phyloP scores from a whole-genome alignment of 2,888 invertebrate genomes.

The Stenoptilia bipunctidactyla region DNA sequence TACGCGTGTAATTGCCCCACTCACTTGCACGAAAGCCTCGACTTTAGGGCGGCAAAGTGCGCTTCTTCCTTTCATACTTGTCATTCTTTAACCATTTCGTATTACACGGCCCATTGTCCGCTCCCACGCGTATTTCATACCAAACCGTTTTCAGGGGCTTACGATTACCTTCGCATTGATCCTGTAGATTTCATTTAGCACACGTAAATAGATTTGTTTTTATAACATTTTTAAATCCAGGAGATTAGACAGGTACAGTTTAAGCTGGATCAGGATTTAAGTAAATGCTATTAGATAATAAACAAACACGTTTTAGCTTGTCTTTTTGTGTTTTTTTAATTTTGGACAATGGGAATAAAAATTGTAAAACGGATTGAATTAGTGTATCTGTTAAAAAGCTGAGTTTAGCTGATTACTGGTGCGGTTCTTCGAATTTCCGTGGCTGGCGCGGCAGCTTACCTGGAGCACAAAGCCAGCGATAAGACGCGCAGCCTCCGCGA shows the following conservation, averaged over 20 bases:
- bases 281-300: conserved; percentile 61
- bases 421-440: conserved; percentile 33
- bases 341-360: conserved; percentile 39
- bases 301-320: conserved; percentile 49
- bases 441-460: conserved; percentile 11
- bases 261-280: conserved; percentile 56
- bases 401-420: conserved; percentile 27
- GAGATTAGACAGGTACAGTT: conserved; percentile 57
- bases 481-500: conserved; percentile 30
- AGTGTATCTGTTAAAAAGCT: conserved; percentile 50
- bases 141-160: conserved; percentile 18
- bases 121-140: not conserved
- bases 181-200: conserved; percentile 28
- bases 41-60: conserved; percentile 15
- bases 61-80: conserved; percentile 12
- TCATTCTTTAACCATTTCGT: conserved; percentile 2
- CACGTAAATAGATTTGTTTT: conserved; percentile 55
- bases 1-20: conserved; percentile 56
- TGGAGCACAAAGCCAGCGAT: conserved; percentile 17
- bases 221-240: conserved; percentile 19
- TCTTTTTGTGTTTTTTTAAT: conserved; percentile 29
- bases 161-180: conserved; percentile 11
- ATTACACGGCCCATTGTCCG: conserved; percentile 1
- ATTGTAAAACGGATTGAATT: conserved; percentile 53
- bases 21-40: conserved; percentile 25